A percentile compares a stretch with the other conserved stretches of the same genome.
Evolutionary conservation across 2,113 vertebrate genomes (phyloP).

Genomic region (Phaethon lepturus): DNA sequence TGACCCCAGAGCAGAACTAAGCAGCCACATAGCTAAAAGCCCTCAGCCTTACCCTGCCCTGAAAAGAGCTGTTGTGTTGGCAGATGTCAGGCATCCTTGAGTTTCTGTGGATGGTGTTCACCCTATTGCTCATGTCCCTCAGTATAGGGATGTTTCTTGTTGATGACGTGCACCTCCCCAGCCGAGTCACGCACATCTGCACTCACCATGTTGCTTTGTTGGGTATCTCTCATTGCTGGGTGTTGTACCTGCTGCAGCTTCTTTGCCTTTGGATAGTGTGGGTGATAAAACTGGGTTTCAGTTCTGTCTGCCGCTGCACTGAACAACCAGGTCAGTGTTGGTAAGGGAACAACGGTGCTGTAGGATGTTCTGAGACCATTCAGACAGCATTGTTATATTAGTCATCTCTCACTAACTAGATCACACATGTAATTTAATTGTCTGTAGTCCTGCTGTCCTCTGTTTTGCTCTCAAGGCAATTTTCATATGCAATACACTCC

Average conservation of each 20-base stretch:
- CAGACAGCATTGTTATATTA: neutral
- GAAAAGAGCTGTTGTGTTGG: neutral
- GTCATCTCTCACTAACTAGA: neutral
- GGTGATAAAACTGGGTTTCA: neutral
- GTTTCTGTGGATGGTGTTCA: neutral
- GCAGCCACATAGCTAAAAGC: neutral
- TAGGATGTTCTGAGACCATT: neutral
- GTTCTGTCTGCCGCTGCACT: neutral
- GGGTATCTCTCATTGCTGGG: neutral
- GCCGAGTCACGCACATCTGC: neutral
- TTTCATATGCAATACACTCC: neutral
- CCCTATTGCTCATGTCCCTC: neutral
- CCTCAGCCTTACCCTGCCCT: neutral
- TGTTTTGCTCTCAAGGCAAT: neutral
- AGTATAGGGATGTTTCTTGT: neutral
- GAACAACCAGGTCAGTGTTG: neutral
- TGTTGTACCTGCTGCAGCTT: neutral
- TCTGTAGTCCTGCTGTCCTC: neutral
- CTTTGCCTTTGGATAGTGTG: neutral
- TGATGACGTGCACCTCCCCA: neutral
- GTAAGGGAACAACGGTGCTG: neutral
- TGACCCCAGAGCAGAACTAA: neutral
- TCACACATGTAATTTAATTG: neutral
- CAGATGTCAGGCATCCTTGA: neutral
- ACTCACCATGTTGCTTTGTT: fast-evolving